Conservation (phyloP, 2,797 vertebrate species). For the Brachyrhaphis roseni region DNA sequence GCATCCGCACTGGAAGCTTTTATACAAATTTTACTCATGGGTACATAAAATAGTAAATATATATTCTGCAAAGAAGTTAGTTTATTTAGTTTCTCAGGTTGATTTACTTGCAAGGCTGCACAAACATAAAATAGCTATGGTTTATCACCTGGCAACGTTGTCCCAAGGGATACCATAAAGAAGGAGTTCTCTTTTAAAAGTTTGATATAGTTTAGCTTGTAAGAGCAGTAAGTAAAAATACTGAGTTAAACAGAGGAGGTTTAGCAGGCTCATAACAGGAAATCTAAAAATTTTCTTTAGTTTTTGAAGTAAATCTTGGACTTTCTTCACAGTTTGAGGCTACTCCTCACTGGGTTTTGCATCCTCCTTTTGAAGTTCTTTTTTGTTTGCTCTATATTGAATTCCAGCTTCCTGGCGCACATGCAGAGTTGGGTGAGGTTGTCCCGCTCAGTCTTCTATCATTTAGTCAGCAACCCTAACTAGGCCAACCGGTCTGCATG, state of each 20-base stretch:
- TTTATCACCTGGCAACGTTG: conserved; percentile 20
- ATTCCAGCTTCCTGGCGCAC: conserved; percentile 28
- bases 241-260: neutral
- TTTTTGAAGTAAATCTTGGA: conserved; percentile 30
- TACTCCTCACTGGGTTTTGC: conserved; percentile 16
- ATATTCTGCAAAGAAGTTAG: conserved; percentile 6
- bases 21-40: neutral
- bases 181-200: conserved; percentile 10
- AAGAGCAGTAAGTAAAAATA: neutral
- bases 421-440: conserved; percentile 27
- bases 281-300: conserved; percentile 20
- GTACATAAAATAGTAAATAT: neutral
- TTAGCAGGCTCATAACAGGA: neutral
- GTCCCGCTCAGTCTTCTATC: conserved; percentile 33
- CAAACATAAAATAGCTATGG: conserved; percentile 18
- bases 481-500: conserved; percentile 57
- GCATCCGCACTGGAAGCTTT: neutral
- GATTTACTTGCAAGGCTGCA: conserved; percentile 14
- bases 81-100: conserved; percentile 16
- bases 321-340: conserved; percentile 24
- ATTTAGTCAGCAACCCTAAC: conserved; percentile 56
- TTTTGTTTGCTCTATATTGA: conserved; percentile 15
- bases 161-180: conserved; percentile 23
- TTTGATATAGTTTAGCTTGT: neutral
- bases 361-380: conserved; percentile 1